A percentile compares a stretch with the other conserved stretches of the same genome.
Evolutionary conservation across 2,113 vertebrate species (phyloP).

Genomic region (Boleophthalmus pectinirostris): DNA sequence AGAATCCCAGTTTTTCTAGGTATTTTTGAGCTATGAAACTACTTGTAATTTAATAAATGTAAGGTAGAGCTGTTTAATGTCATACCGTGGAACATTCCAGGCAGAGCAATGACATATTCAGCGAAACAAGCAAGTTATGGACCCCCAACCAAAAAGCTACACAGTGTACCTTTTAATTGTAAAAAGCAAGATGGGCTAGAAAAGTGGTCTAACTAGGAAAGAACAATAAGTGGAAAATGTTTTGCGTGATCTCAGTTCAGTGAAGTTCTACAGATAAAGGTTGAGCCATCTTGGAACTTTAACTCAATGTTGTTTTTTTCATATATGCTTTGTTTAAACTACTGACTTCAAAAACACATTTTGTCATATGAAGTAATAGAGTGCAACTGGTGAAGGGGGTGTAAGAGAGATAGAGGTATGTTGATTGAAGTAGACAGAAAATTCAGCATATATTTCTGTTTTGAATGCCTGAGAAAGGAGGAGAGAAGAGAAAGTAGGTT

Average conservation of each 20-base stretch:
- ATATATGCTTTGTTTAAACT: constrained; percentile 28
- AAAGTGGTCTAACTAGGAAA: neutral
- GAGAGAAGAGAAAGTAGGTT: constrained; percentile 5
- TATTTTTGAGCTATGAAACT: no score
- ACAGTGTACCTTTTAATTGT: neutral
- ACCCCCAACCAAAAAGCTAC: no score
- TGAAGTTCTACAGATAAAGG: neutral
- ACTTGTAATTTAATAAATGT: no score
- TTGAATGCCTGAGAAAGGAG: constrained; percentile 11
- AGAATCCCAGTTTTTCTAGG: no score
- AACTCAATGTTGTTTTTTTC: constrained; percentile 13
- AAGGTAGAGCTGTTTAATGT: no score
- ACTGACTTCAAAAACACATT: constrained; percentile 20
- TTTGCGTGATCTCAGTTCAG: neutral
- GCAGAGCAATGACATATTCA: no score
- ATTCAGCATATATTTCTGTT: constrained; percentile 34
- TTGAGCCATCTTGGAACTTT: constrained; percentile 19
- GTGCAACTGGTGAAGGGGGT: constrained; percentile 5
- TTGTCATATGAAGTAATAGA: neutral
- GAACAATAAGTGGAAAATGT: neutral
- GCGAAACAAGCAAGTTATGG: no score
- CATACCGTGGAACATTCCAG: no score
- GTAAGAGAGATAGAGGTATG: constrained; percentile 34
- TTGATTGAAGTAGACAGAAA: constrained; percentile 17
- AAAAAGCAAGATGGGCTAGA: neutral